A percentile compares a stretch with the other conserved stretches of the same genome.
Evolutionary conservation across 2,113 vertebrate genomes (phyloP).

Genomic region (Aphelocoma coerulescens): DNA sequence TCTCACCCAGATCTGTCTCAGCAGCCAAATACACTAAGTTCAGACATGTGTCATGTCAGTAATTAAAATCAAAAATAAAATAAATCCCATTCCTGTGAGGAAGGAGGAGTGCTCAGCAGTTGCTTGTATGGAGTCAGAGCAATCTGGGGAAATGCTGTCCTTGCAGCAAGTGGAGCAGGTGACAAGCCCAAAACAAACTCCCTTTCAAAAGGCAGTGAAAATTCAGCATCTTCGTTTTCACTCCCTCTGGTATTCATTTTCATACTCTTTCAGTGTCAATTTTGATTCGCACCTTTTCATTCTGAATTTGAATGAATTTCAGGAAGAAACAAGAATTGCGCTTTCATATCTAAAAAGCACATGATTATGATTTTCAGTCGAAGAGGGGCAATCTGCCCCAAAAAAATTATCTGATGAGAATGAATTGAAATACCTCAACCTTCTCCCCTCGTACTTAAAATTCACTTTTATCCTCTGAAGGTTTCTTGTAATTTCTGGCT

Average conservation of each 20-base stretch:
- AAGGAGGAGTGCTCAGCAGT: not conserved
- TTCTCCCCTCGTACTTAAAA: constrained; percentile 11
- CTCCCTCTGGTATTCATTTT: not conserved
- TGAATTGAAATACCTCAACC: not conserved
- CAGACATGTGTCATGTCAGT: not conserved
- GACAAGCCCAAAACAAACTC: not conserved
- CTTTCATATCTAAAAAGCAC: not conserved
- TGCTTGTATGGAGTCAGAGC: not conserved
- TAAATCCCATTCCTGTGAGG: not conserved
- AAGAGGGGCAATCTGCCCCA: not conserved
- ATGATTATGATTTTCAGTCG: not conserved
- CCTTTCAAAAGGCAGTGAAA: not conserved
- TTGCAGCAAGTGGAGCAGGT: not conserved
- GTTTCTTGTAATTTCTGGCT: constrained; percentile 29
- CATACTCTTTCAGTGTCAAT: not conserved
- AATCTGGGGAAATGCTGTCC: not conserved
- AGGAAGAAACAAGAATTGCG: not conserved
- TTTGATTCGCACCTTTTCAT: constrained; percentile 24
- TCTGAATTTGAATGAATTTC: constrained; percentile 36
- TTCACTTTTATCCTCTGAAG: constrained; percentile 2
- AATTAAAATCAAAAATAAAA: not conserved
- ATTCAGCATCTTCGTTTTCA: not conserved
- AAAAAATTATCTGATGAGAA: not conserved
- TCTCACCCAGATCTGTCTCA: not conserved
- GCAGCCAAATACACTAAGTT: not conserved